Base-by-base conservation (phyloP, 2,113 vertebrate species). In the Gobius niger region DNA sequence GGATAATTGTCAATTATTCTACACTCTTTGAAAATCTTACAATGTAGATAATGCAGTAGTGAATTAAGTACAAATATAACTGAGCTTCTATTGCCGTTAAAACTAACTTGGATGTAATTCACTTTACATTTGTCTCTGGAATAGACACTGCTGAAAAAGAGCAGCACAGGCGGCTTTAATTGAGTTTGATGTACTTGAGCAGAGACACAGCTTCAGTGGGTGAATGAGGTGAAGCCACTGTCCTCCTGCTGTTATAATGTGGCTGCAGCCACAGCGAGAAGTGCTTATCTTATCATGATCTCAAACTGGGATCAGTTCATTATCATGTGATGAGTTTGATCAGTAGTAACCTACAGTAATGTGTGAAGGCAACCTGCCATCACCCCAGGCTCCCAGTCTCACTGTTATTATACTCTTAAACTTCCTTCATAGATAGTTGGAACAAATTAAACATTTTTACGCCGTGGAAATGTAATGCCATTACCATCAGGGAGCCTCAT, bases 61-160 rank as follows among this genome's bases (percentile, higher is more conserved):
- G 34, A 63, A 50, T 73, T 24, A 73, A 24, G 18, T 34, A 56
- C 63, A 69, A 76, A 80, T 79, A 77, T 74, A 40, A 70, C 59
- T 47, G 64, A 49, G 59, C 76, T 76, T 78, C 72, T 47, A 52
- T 78, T 67, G 72, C 61, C 67, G 78, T 63, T 70, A 72, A 75
- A 69, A 54, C 75, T 60, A 53, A 85, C 72, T 85, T 88, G 65
- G 61, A 75, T 34, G n/a, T 85, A 84, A 87, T 87, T 81, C 72
- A 89, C 70, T 89, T 90, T 85, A 70, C 67, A 75, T 47, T 62
- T 70, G 63, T 76, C 71, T 78, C 63, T 70, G 65, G 81, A 72
- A 82, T 82, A 63, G 79, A 73, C 76, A 76, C 50, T 65, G 65
- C 62, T 56, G 67, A 49, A 50, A 6, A 41, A 54, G 52, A 51